Base-by-base conservation (phyloP, 1,140 invertebrate species). In the Seison nebaliae region DNA sequence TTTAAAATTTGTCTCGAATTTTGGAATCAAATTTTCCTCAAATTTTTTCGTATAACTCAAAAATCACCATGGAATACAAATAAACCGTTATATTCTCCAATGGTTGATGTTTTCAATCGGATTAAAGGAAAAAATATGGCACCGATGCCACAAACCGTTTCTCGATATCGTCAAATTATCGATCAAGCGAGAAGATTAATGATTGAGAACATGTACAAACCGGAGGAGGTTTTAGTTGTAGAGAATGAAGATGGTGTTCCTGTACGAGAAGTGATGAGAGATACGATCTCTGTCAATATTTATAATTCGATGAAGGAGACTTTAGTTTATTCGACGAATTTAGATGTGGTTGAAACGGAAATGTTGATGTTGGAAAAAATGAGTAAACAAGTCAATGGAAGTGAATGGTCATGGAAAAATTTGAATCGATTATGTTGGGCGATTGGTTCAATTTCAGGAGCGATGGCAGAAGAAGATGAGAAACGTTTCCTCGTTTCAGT, bases 301-400 rank as follows among this genome's bases (percentile, higher is more conserved):
- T 99, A 99, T 59, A 96, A 94, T 62, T 96, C 86, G 52, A 98
- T 99, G 91, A 68, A 86, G 45, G 91, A 98, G 63, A 94, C 84
- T 28, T 19, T 42, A 11, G 39, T 42, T 8, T 42, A 42, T 32
- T 32, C 36, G 18, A 98, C 91, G 9, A 88, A 98, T 71, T 71
- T 99, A 51, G 84, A 96, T 63, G 26, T 12, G 54, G 68, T 70
- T 35, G 91, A 98, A 55, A 98, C 88, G 6, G 88, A 96, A 63
- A 67, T 74, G 43, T 88, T 98, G 34, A 98, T 99, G 88, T 94
- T 84, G 42, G 78, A 93, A 49, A 99, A 98, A 53, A 61, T 99
- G 11, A 77, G 86, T 46, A 88, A 91, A 59, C 91, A 98, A 69
- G 88, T 99, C 0, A 93, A 93, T 63, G 88, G 86, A 9, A 70